phyloP scores from a whole-genome alignment of 1,140 invertebrate genomes.

The Calliphora vicina region DNA sequence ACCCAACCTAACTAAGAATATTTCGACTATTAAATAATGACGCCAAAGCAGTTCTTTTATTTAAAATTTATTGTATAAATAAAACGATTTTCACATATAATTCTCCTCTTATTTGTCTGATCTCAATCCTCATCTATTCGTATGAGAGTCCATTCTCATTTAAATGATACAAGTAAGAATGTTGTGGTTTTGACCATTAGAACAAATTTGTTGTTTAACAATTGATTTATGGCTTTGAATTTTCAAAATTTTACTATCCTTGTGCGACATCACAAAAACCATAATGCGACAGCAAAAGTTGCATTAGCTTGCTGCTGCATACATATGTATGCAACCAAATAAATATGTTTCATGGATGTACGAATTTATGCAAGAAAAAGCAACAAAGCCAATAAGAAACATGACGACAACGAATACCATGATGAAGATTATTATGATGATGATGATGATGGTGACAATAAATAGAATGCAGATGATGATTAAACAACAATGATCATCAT shows the following conservation, averaged over 20 bases:
- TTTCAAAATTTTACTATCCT: background rate
- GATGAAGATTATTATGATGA: no score
- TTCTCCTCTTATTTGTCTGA: no score
- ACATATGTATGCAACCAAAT: background rate
- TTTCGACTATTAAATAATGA: no score
- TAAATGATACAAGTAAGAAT: background rate
- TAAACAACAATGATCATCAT: background rate
- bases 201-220: conserved; percentile 31
- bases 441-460: background rate
- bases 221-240: conserved; percentile 29
- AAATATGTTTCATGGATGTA: background rate
- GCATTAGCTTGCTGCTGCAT: background rate
- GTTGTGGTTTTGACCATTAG: conserved; percentile 19
- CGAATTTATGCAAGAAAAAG: background rate
- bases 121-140: no score
- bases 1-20: no score
- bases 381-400: background rate
- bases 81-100: no score
- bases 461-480: background rate
- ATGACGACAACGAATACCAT: background rate
- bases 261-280: background rate
- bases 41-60: no score
- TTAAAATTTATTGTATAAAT: no score
- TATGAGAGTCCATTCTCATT: no score
- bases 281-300: conserved; percentile 13